Conservation (phyloP, 2,113 vertebrate genomes). For the Boulengeromyrus knoepffleri region DNA sequence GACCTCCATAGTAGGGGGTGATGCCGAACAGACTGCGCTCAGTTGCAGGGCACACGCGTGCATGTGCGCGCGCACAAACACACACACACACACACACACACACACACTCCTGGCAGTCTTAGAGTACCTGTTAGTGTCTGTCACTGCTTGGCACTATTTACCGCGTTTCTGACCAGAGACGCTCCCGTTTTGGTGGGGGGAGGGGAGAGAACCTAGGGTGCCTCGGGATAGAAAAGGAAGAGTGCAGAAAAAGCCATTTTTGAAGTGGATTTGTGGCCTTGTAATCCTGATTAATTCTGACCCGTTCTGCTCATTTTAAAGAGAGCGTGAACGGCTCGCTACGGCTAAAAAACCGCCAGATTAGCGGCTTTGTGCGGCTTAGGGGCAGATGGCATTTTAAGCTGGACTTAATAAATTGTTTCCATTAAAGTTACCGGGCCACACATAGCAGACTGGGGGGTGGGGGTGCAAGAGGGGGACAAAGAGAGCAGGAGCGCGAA, state of each 20-base stretch:
- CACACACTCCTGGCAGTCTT: neutral
- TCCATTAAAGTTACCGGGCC: slow-evolving; percentile 75
- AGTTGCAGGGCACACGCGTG: neutral
- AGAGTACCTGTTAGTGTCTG: neutral
- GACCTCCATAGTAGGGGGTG: neutral
- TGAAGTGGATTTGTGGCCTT: slow-evolving; percentile 74
- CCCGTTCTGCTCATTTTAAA: slow-evolving; percentile 73
- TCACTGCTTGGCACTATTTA: neutral
- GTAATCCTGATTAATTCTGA: slow-evolving; percentile 79
- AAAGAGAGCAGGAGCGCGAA: slow-evolving; percentile 45
- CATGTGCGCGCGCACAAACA: neutral
- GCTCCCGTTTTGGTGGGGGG: neutral
- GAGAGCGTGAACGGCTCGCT: slow-evolving; percentile 66
- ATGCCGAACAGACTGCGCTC: neutral
- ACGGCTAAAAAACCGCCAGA: slow-evolving; percentile 61
- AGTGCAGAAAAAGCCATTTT: slow-evolving; percentile 63
- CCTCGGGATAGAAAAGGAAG: slow-evolving; percentile 57
- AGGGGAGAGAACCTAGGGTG: slow-evolving; percentile 46
- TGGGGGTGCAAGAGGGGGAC: slow-evolving; percentile 57
- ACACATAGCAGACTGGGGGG: slow-evolving; percentile 68
- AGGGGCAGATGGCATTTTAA: slow-evolving; percentile 77
- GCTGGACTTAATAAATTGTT: slow-evolving; percentile 77
- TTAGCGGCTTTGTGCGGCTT: slow-evolving; percentile 72
- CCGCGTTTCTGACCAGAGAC: neutral
- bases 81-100: too few species aligned